Percentiles rank a stretch among this genome's conserved stretches.
These are phyloP conservation scores for Hydrocynus forskahlii DNA, from an alignment of 2,797 vertebrate species.

Conservation along the genomic window DNA sequence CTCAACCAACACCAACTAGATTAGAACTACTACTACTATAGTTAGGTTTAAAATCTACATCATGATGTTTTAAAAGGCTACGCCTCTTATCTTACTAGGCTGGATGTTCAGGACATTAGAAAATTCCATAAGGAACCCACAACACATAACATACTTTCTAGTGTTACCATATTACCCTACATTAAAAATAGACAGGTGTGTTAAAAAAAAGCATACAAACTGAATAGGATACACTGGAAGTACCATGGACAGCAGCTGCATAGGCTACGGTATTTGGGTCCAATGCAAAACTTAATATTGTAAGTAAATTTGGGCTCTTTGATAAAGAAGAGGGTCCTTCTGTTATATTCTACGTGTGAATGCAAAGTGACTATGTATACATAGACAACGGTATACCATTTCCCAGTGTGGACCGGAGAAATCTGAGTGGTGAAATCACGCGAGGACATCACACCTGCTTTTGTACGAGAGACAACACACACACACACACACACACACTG, in stretches of 20 bases:
- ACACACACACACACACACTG: conserved; percentile 36
- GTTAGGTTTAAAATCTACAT: conserved; percentile 17
- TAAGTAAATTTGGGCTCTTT: not conserved
- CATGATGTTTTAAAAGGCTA: not conserved
- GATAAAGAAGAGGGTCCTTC: not conserved
- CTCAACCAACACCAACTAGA: conserved; percentile 31
- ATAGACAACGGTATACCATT: no score
- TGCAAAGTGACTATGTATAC: not conserved
- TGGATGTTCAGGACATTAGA: not conserved
- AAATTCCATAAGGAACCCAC: not conserved
- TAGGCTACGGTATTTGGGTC: no score
- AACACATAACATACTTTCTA: not conserved
- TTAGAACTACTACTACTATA: conserved; percentile 18
- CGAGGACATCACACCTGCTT: conserved; percentile 30
- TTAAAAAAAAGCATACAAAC: not conserved
- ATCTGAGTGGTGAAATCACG: not conserved
- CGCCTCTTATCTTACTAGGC: not conserved
- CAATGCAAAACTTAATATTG: not conserved
- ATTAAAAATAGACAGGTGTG: not conserved
- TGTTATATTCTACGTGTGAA: not conserved
- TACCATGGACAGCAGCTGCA: not conserved
- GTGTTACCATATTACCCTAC: not conserved
- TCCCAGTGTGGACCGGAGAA: not conserved
- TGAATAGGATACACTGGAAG: not conserved
- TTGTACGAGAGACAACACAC: conserved; percentile 26